These are phyloP conservation scores for Phasianus colchicus DNA, from an alignment of 2,113 vertebrate genomes.

Conservation along the genomic window DNA sequence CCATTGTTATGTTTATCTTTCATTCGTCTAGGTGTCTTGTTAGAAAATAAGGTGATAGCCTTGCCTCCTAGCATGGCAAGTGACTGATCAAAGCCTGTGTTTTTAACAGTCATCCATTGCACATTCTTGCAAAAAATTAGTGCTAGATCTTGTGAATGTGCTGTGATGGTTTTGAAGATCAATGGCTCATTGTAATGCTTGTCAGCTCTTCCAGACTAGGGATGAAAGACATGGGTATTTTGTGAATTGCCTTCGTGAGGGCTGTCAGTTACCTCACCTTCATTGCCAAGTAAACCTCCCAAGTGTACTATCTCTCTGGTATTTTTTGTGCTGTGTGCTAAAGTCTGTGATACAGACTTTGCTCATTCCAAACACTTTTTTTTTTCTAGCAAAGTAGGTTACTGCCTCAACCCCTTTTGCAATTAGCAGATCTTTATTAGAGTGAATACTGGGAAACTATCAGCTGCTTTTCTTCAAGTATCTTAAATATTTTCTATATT, in stretches of 20 bases:
- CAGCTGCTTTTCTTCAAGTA: background rate
- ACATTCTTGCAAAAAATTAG: slow-evolving; percentile 35
- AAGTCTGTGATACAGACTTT: background rate
- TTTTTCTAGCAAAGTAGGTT: background rate
- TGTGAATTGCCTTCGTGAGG: background rate
- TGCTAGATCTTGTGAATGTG: slow-evolving; percentile 14
- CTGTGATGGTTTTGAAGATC: slow-evolving; percentile 6
- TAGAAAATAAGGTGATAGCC: slow-evolving; percentile 10
- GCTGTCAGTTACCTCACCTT: background rate
- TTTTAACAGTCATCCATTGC: slow-evolving; percentile 9
- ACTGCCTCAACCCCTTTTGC: background rate
- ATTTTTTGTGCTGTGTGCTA: background rate
- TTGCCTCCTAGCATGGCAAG: background rate
- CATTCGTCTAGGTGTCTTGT: background rate
- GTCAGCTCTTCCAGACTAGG: background rate
- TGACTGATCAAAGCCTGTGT: background rate
- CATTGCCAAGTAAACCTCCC: background rate
- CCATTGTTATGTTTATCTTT: background rate
- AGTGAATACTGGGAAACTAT: background rate
- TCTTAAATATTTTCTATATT: background rate
- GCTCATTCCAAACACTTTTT: background rate
- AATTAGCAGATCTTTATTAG: background rate
- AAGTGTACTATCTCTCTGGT: background rate
- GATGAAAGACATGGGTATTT: background rate
- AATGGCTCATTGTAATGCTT: background rate